These are phyloP conservation scores for Tenthredo livida DNA, from an alignment of 2,888 invertebrate genomes.

Conservation along the genomic window DNA sequence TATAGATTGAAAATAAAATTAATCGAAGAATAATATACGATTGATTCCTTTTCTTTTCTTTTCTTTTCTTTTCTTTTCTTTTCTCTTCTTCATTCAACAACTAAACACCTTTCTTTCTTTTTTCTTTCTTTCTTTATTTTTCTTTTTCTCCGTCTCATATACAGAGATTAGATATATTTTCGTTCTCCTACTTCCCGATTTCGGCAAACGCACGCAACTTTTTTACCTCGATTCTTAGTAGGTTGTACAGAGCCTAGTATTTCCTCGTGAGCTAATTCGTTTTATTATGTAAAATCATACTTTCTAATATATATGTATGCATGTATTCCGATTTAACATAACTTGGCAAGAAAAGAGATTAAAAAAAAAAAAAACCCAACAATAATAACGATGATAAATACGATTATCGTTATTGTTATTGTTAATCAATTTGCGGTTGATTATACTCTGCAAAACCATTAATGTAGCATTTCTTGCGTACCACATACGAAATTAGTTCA, in stretches of 20 bases:
- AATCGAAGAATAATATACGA: not conserved
- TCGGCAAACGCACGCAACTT: not conserved
- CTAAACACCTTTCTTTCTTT: not conserved
- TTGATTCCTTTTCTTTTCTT: not conserved
- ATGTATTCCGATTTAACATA: not conserved
- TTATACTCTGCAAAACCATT: not conserved
- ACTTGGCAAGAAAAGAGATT: not conserved
- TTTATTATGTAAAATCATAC: not conserved
- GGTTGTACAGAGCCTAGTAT: not conserved
- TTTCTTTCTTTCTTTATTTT: not conserved
- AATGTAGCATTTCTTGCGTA: no score
- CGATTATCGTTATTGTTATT: not conserved
- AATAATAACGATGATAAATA: not conserved
- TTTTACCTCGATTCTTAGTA: not conserved
- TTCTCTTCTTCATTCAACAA: not conserved
- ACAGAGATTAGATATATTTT: not conserved
- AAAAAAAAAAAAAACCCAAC: not conserved
- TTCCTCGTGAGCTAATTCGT: constrained; percentile 3
- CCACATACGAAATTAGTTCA: no score
- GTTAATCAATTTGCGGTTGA: not conserved
- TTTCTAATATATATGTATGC: not conserved
- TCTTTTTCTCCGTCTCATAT: not conserved
- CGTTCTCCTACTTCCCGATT: not conserved
- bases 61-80: not conserved
- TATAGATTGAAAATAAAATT: not conserved